phyloP scores from a whole-genome alignment of 2,113 vertebrate species.

The Aspiorhynchus laticeps region DNA sequence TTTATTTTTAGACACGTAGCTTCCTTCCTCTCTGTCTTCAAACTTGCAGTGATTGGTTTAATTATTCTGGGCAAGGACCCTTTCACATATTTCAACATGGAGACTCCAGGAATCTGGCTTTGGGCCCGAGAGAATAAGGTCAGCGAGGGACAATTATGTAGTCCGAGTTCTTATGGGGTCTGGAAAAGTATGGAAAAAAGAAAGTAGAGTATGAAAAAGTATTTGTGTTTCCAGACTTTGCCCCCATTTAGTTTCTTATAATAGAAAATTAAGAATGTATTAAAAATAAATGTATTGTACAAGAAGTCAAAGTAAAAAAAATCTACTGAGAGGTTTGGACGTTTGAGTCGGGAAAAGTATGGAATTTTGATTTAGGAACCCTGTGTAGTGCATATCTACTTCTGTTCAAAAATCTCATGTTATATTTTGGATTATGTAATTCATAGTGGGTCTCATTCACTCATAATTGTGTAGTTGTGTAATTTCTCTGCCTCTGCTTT shows the following conservation, averaged over 20 bases:
- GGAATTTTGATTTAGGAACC: no score
- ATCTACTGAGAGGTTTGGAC: no score
- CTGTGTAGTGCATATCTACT: no score
- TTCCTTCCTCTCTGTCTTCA: constrained; percentile 97
- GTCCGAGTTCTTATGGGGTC: no score
- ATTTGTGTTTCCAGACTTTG: no score
- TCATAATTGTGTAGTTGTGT: not conserved
- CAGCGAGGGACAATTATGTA: constrained; percentile 18
- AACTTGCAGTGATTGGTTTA: constrained; percentile 94
- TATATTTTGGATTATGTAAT: not conserved
- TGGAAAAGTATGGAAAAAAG: no score
- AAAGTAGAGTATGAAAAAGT: no score
- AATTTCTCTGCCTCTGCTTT: not conserved
- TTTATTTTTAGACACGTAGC: constrained; percentile 85
- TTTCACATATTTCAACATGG: constrained; percentile 89
- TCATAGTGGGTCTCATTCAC: not conserved
- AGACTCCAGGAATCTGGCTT: constrained; percentile 92
- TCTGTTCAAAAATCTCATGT: not conserved
- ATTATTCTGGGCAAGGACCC: constrained; percentile 94
- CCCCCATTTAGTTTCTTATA: no score
- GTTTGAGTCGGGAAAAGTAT: no score
- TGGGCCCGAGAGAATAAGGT: constrained; percentile 99
- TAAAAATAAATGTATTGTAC: no score
- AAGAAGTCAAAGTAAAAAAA: no score
- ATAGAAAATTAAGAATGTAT: no score